Conservation (phyloP, 1,140 invertebrate species). For the Cotesia chilonis region DNA sequence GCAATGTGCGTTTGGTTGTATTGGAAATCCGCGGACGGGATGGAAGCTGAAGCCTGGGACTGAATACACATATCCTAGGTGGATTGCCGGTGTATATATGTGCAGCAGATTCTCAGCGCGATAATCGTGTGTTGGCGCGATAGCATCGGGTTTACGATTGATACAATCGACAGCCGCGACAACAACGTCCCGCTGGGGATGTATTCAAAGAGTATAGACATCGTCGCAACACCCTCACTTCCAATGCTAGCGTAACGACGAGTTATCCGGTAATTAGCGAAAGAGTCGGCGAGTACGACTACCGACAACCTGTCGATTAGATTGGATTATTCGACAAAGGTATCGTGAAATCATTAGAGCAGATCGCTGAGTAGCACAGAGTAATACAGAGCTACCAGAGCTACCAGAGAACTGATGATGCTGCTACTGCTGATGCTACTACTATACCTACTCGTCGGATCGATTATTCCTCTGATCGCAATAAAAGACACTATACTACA, state of each 20-base stretch:
- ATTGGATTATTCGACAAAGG: constrained; percentile 39
- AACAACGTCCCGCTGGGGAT: constrained; percentile 32
- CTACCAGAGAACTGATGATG: too few species aligned
- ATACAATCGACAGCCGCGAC: constrained; percentile 49
- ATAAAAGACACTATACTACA: too few species aligned
- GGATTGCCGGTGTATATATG: constrained; percentile 3
- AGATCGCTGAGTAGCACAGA: not conserved
- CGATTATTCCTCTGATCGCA: too few species aligned
- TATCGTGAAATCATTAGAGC: constrained; percentile 33
- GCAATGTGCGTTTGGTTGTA: too few species aligned
- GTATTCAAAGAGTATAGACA: constrained; percentile 28
- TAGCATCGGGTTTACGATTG: constrained; percentile 34
- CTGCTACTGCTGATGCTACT: constrained; percentile 25
- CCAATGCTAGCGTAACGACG: constrained; percentile 24
- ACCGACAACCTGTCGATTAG: constrained; percentile 34
- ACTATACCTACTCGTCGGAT: too few species aligned
- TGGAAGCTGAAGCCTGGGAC: not conserved
- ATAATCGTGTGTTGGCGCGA: constrained; percentile 28
- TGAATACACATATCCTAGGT: not conserved
- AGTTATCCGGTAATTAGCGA: constrained; percentile 51
- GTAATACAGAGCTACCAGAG: too few species aligned
- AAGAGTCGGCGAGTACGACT: constrained; percentile 35
- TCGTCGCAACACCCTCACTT: constrained; percentile 37
- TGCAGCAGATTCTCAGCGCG: constrained; percentile 25
- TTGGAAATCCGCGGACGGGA: constrained; percentile 7